Evolutionary conservation across 2,113 vertebrate species (phyloP).

Genomic region (Parotia lawesii): DNA sequence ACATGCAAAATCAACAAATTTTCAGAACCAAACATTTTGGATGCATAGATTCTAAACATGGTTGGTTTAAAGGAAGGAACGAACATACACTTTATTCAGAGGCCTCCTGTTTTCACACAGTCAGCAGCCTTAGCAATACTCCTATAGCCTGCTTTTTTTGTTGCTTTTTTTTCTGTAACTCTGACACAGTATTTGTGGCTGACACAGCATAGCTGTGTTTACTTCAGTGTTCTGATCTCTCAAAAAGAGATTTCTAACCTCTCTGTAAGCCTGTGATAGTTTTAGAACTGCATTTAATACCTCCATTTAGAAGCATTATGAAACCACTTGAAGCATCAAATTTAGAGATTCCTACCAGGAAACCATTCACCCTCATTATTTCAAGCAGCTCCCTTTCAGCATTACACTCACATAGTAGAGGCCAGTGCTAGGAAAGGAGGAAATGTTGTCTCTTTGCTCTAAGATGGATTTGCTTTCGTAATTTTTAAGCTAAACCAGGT

Average conservation of each 20-base stretch:
- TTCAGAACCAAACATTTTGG: background rate
- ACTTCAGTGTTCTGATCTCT: background rate
- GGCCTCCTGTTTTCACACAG: background rate
- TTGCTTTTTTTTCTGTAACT: background rate
- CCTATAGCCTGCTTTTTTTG: background rate
- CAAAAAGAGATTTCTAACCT: background rate
- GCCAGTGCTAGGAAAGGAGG: background rate
- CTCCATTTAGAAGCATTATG: background rate
- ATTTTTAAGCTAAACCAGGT: background rate
- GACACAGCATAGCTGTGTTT: background rate
- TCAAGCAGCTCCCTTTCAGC: background rate
- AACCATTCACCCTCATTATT: background rate
- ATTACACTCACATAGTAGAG: background rate
- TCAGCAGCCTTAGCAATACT: background rate
- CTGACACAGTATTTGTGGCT: background rate
- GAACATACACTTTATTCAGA: background rate
- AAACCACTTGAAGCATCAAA: background rate
- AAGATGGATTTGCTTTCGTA: background rate
- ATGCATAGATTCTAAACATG: background rate
- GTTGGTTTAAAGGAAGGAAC: background rate
- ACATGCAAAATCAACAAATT: background rate
- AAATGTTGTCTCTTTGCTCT: background rate
- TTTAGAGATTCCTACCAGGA: slow-evolving; percentile 5
- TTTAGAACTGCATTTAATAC: background rate
- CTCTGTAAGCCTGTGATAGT: background rate